Percentiles rank a stretch among this genome's conserved stretches.
Evolutionary conservation across 1,140 invertebrate genomes (phyloP).

Genomic region (Mizuhopecten yessoensis): DNA sequence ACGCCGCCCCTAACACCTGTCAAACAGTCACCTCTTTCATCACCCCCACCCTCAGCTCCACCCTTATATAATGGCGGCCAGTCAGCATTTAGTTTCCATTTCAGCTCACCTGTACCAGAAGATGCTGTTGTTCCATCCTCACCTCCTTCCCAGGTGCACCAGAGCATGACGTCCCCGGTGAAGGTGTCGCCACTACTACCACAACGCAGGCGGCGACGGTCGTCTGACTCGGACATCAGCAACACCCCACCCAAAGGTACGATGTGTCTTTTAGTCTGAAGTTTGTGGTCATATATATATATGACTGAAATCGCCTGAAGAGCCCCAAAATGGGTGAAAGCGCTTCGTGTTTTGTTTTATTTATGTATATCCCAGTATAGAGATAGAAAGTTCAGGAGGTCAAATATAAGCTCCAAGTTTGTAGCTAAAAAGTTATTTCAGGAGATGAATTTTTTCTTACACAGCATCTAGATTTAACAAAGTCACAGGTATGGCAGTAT

Average conservation of each 20-base stretch:
- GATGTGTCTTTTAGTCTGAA: too few species aligned
- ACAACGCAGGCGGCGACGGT: slow-evolving; percentile 85
- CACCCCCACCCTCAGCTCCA: slow-evolving; percentile 61
- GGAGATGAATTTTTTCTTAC: too few species aligned
- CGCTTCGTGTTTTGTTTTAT: too few species aligned
- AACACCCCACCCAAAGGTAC: slow-evolving; percentile 93
- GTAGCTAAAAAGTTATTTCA: too few species aligned
- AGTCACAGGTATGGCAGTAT: too few species aligned
- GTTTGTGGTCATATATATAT: too few species aligned
- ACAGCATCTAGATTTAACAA: too few species aligned
- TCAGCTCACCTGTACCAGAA: slow-evolving; percentile 75
- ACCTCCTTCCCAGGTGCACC: slow-evolving; percentile 60
- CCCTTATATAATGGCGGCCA: slow-evolving; percentile 83
- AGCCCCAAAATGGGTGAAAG: too few species aligned
- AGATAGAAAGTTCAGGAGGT: too few species aligned
- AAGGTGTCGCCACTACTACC: slow-evolving; percentile 56
- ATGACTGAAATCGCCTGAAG: too few species aligned
- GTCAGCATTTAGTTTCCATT: slow-evolving; percentile 84
- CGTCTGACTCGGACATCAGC: slow-evolving; percentile 96
- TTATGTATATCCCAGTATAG: too few species aligned
- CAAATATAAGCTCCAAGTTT: too few species aligned
- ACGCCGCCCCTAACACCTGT: slow-evolving; percentile 50
- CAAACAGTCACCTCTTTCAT: slow-evolving; percentile 52
- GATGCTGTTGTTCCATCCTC: slow-evolving; percentile 68
- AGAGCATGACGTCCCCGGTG: slow-evolving; percentile 65